Evolutionary conservation across 2,113 vertebrate species (phyloP).

Genomic region (Fregata magnificens): DNA sequence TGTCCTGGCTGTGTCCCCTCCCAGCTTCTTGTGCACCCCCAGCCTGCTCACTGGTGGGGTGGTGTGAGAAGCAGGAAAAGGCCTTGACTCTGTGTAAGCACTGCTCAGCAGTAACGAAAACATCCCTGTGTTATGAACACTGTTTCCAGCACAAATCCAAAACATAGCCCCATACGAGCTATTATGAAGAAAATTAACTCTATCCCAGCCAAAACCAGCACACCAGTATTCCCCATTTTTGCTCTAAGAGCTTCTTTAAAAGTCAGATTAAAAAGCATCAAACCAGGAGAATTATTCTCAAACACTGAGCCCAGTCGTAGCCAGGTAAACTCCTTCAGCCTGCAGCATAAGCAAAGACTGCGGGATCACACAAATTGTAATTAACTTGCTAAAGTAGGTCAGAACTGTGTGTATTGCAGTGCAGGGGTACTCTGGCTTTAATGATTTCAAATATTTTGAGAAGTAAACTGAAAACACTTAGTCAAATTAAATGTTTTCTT

Average conservation of each 20-base stretch:
- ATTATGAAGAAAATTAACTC: too few species aligned
- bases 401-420: not conserved
- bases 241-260: not conserved
- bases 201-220: too few species aligned
- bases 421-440: slow-evolving; percentile 23
- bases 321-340: not conserved
- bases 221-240: not conserved
- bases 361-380: not conserved
- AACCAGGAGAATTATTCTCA: not conserved
- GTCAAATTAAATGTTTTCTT: slow-evolving; percentile 66
- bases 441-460: slow-evolving; percentile 61
- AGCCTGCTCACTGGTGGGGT: too few species aligned
- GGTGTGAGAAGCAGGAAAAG: too few species aligned
- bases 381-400: slow-evolving; percentile 40
- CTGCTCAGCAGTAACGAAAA: too few species aligned
- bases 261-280: not conserved
- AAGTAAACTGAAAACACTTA: slow-evolving; percentile 63
- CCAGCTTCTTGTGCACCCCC: too few species aligned
- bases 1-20: too few species aligned
- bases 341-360: not conserved
- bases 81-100: too few species aligned
- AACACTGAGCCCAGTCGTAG: not conserved
- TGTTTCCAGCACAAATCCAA: too few species aligned
- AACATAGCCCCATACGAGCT: too few species aligned
- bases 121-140: too few species aligned